phyloP scores from a whole-genome alignment of 1,140 invertebrate genomes.

The Copidosoma floridanum region DNA sequence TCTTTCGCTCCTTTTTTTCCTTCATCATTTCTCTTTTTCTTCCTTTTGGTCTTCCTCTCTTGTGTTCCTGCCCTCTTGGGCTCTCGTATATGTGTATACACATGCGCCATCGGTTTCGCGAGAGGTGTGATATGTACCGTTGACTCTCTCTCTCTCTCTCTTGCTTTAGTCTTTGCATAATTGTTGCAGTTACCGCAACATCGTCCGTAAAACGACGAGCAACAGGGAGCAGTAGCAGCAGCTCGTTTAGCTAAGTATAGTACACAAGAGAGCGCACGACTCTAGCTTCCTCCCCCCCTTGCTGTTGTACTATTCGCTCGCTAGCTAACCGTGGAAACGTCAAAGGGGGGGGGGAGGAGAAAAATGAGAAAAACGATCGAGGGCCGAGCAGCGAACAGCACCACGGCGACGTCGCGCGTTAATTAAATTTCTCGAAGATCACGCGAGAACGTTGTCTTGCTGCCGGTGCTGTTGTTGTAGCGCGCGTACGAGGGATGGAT shows the following conservation, averaged over 20 bases:
- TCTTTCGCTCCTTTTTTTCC: slow-evolving; percentile 23
- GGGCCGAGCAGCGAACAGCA: slow-evolving; percentile 13
- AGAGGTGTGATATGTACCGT: slow-evolving; percentile 40
- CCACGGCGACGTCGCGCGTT: slow-evolving; percentile 34
- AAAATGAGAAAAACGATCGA: neutral
- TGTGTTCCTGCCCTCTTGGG: neutral
- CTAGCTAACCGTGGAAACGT: slow-evolving; percentile 1
- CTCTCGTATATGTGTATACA: neutral
- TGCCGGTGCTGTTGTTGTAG: too few species aligned
- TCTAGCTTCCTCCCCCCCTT: too few species aligned
- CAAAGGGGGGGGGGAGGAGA: slow-evolving; percentile 26
- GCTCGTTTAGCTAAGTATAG: too few species aligned
- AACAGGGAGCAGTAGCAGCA: neutral
- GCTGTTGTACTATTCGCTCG: slow-evolving; percentile 19
- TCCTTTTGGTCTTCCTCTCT: slow-evolving; percentile 17
- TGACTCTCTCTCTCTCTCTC: too few species aligned
- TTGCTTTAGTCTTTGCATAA: slow-evolving; percentile 51
- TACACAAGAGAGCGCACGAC: too few species aligned
- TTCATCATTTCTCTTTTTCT: slow-evolving; percentile 25
- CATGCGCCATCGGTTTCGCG: neutral
- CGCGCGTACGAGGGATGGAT: neutral
- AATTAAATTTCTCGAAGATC: slow-evolving; percentile 44
- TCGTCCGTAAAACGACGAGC: slow-evolving; percentile 32
- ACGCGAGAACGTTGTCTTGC: too few species aligned
- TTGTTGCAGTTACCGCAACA: slow-evolving; percentile 47